Percentiles rank a stretch among this genome's conserved stretches.
These are phyloP conservation scores for Lissonota sp. DNA, from an alignment of 2,888 invertebrate genomes.

Conservation along the genomic window DNA sequence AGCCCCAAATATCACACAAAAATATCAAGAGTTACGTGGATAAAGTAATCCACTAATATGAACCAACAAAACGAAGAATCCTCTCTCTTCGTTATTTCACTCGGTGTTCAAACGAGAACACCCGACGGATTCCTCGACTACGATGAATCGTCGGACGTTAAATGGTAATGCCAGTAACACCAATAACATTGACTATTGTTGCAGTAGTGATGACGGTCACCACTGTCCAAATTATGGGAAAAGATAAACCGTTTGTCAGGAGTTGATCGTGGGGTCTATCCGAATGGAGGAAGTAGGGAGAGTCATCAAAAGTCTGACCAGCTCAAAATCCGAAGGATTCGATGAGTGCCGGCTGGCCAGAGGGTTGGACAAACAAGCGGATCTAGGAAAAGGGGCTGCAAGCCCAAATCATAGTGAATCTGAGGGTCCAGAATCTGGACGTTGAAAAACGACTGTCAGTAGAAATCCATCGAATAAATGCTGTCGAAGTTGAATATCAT, in stretches of 20 bases:
- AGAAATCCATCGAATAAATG: no score
- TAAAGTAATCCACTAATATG: no score
- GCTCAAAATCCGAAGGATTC: not conserved
- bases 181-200: not conserved
- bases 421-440: no score
- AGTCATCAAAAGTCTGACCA: not conserved
- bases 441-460: no score
- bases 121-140: conserved; percentile 22
- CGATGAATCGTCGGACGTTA: conserved; percentile 24
- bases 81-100: conserved; percentile 34
- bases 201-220: not conserved
- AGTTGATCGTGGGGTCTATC: conserved; percentile 23
- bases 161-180: conserved; percentile 23
- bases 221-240: not conserved
- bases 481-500: no score
- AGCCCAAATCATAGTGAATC: no score
- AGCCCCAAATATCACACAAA: not conserved
- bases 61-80: conserved; percentile 13
- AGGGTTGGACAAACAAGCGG: no score
- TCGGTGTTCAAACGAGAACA: conserved; percentile 18
- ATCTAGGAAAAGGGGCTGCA: no score
- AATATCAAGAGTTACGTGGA: not conserved
- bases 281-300: conserved; percentile 29
- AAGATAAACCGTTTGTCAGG: conserved; percentile 55
- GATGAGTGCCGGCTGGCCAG: not conserved